Evolutionary conservation across 1,140 invertebrate species (phyloP).

Genomic region (Danaus melanippus): DNA sequence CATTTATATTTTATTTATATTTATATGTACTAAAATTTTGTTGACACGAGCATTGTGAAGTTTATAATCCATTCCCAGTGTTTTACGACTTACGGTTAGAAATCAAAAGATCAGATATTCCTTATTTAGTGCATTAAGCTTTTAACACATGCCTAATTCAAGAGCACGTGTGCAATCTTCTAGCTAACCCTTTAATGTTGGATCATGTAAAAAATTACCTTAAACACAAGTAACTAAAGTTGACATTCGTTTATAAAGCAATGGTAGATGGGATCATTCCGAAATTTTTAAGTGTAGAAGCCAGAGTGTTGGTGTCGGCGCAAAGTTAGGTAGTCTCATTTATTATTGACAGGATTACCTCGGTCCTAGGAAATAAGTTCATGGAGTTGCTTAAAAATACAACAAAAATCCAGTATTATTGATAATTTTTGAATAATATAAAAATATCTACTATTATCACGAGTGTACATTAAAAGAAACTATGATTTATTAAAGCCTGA

Average conservation of each 20-base stretch:
- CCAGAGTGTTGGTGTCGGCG: slow-evolving; percentile 50
- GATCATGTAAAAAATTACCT: slow-evolving; percentile 19
- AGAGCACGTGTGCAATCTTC: slow-evolving; percentile 19
- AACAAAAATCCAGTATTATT: slow-evolving; percentile 7
- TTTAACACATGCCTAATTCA: slow-evolving; percentile 67
- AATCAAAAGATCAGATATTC: slow-evolving; percentile 21
- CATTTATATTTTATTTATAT: too few relatives aligned
- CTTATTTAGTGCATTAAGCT: slow-evolving; percentile 60
- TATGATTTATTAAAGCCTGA: too few relatives aligned
- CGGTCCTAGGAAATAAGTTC: slow-evolving; percentile 16
- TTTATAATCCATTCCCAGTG: too few relatives aligned
- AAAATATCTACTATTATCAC: too few relatives aligned
- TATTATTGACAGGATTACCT: slow-evolving; percentile 61
- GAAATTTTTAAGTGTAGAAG: slow-evolving; percentile 50
- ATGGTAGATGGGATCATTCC: slow-evolving; percentile 25
- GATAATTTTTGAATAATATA: not conserved
- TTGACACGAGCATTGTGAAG: too few relatives aligned
- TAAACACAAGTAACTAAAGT: slow-evolving; percentile 23
- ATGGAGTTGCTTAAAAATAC: slow-evolving; percentile 7
- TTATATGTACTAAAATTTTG: too few relatives aligned
- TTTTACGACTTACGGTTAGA: slow-evolving; percentile 2
- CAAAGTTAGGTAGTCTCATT: slow-evolving; percentile 61
- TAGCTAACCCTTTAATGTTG: slow-evolving; percentile 26
- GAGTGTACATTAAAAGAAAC: too few relatives aligned
- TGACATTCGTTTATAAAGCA: slow-evolving; percentile 11